Conservation (phyloP, 2,888 invertebrate species). For the Rhopalosiphum nymphaeae region DNA sequence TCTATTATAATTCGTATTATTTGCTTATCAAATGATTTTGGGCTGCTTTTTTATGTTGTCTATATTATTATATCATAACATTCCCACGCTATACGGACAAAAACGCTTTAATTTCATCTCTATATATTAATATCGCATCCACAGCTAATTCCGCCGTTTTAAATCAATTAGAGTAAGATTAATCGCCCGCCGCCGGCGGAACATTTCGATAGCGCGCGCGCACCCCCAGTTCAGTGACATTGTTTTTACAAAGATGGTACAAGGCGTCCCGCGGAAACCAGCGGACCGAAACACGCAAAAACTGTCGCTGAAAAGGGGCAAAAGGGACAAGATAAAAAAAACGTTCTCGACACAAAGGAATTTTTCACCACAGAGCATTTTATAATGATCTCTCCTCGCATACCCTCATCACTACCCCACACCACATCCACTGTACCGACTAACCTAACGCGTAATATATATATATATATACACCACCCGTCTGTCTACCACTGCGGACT, state of each 20-base stretch:
- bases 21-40: background rate
- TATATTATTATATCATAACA: background rate
- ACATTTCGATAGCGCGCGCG: slow-evolving; percentile 20
- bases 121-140: background rate
- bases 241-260: slow-evolving; percentile 36
- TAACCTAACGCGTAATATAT: background rate
- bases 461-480: background rate
- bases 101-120: slow-evolving; percentile 23
- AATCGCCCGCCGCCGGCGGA: slow-evolving; percentile 23
- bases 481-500: background rate
- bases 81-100: background rate
- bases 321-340: slow-evolving; percentile 39
- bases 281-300: slow-evolving; percentile 54
- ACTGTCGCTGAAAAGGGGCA: slow-evolving; percentile 6
- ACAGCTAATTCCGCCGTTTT: slow-evolving; percentile 33
- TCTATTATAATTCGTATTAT: background rate
- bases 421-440: background rate
- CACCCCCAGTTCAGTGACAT: background rate
- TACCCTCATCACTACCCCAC: background rate
- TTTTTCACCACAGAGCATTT: slow-evolving; percentile 38
- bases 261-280: slow-evolving; percentile 31
- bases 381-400: slow-evolving; percentile 37
- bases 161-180: slow-evolving; percentile 60
- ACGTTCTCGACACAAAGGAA: slow-evolving; percentile 46
- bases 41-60: background rate